Percentiles rank a stretch among this genome's conserved stretches.
Conservation (phyloP, 2,113 vertebrate genomes). For the Pelmatolapia mariae region DNA sequence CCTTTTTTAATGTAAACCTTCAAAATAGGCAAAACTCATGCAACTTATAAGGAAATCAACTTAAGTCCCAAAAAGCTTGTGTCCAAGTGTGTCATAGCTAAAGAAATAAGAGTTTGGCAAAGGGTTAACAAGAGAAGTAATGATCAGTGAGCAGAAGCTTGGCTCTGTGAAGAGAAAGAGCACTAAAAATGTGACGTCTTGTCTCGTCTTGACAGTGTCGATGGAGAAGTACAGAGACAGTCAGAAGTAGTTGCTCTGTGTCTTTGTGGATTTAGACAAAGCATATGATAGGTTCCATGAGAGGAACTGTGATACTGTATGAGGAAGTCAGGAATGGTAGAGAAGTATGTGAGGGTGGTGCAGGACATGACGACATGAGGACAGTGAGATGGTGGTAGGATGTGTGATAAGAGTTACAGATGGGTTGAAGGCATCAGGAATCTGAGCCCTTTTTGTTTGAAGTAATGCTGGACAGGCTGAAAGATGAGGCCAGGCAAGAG, state of each 20-base stretch:
- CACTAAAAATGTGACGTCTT: accelerated
- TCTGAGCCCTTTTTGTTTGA: not conserved
- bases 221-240: not conserved
- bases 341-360: not conserved
- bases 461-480: not conserved
- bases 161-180: not conserved
- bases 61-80: accelerated
- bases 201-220: not conserved
- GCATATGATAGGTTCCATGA: not conserved
- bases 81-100: accelerated
- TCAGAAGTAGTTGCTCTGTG: not conserved
- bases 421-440: not conserved
- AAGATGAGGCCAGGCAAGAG: accelerated
- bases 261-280: not conserved
- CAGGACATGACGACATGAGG: accelerated
- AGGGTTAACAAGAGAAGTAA: not conserved
- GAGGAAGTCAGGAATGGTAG: not conserved
- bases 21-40: accelerated
- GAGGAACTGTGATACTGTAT: not conserved
- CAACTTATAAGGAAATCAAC: not conserved
- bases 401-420: not conserved
- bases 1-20: accelerated
- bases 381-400: not conserved
- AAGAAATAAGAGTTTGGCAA: not conserved
- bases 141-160: not conserved